phyloP scores from a whole-genome alignment of 2,888 invertebrate species.

The Amaurobius ferox region DNA sequence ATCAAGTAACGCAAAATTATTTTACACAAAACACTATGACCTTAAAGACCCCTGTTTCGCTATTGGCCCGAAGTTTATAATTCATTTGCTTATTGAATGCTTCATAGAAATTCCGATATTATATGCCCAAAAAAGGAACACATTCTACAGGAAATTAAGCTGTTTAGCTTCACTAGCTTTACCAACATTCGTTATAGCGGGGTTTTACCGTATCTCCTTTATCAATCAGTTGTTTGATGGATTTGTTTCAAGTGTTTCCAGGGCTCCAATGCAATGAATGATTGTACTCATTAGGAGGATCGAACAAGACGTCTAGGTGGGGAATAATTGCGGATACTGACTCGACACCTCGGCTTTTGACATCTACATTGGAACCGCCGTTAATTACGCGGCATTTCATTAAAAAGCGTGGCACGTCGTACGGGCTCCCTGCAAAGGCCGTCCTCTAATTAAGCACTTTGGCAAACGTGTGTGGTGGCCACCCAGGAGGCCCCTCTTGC shows the following conservation, averaged over 20 bases:
- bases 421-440: background rate
- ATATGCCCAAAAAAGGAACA: too few species aligned
- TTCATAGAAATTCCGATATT: too few species aligned
- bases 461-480: background rate
- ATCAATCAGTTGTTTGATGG: background rate
- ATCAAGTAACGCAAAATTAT: too few species aligned
- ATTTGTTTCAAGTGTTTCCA: background rate
- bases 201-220: too few species aligned
- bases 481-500: background rate
- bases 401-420: background rate
- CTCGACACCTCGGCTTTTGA: conserved; percentile 1
- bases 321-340: background rate
- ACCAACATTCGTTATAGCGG: too few species aligned
- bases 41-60: too few species aligned
- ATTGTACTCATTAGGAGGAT: background rate
- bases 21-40: too few species aligned
- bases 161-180: too few species aligned
- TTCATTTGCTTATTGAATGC: too few species aligned
- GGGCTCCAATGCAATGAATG: background rate
- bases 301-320: background rate
- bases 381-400: background rate
- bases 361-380: background rate
- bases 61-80: too few species aligned
- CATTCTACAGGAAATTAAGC: too few species aligned
- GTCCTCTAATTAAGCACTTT: conserved; percentile 8